These are phyloP conservation scores for Lasioglossum calceatum DNA, from an alignment of 2,888 invertebrate genomes.

Conservation along the genomic window DNA sequence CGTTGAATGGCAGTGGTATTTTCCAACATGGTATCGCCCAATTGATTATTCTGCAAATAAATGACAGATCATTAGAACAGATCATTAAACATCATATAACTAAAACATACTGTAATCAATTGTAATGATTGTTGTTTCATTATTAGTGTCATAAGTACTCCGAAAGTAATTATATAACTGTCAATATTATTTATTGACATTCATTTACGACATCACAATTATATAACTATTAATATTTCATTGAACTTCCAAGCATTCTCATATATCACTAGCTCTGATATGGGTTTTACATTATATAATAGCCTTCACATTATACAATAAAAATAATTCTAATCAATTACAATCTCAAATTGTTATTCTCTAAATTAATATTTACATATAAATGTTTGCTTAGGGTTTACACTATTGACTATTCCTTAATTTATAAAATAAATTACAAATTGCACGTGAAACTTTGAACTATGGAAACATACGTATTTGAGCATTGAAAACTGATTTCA, in stretches of 20 bases:
- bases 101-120: neutral
- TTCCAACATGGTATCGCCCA: slow-evolving; percentile 78
- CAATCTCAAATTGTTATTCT: neutral
- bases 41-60: slow-evolving; percentile 76
- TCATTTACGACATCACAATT: no score
- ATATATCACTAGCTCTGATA: no score
- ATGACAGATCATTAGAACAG: neutral
- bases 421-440: slow-evolving; percentile 8
- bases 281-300: neutral
- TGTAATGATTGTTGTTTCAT: no score
- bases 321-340: slow-evolving; percentile 12
- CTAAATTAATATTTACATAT: neutral
- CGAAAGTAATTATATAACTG: no score
- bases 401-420: neutral
- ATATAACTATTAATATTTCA: no score
- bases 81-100: neutral
- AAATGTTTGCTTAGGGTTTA: neutral
- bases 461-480: slow-evolving; percentile 19
- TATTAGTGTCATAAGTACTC: no score
- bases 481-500: slow-evolving; percentile 10
- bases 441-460: slow-evolving; percentile 39
- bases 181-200: no score
- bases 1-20: slow-evolving; percentile 78
- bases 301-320: neutral
- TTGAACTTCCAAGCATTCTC: no score